A percentile compares a stretch with the other conserved stretches of the same genome.
Evolutionary conservation across 1,140 invertebrate species (phyloP).

Genomic region (Zaprionus capensis): DNA sequence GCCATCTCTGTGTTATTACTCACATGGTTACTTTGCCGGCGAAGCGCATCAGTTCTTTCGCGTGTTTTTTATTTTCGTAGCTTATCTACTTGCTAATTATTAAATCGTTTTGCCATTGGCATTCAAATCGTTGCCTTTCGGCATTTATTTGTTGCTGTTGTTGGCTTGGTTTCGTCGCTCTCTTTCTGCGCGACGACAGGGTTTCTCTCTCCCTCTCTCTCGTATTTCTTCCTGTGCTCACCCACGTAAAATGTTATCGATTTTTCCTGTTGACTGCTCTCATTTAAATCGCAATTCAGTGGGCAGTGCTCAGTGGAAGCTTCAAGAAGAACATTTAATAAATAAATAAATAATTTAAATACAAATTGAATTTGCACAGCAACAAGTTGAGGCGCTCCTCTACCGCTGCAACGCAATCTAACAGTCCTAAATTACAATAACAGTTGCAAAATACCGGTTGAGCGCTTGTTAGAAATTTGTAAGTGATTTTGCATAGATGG

Average conservation of each 20-base stretch:
- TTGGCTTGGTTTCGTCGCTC: slow-evolving; percentile 5
- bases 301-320: slow-evolving; percentile 32
- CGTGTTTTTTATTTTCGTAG: slow-evolving; percentile 13
- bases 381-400: slow-evolving; percentile 10
- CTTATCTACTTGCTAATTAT: slow-evolving; percentile 35
- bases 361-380: slow-evolving; percentile 7
- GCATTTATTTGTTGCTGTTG: slow-evolving; percentile 1
- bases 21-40: slow-evolving; percentile 6
- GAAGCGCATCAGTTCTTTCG: slow-evolving; percentile 25
- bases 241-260: slow-evolving; percentile 58
- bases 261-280: slow-evolving; percentile 62
- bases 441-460: slow-evolving; percentile 36
- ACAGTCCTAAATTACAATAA: slow-evolving; percentile 12
- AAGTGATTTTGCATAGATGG: slow-evolving; percentile 15
- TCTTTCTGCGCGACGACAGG: not conserved
- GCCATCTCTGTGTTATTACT: slow-evolving; percentile 11
- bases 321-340: slow-evolving; percentile 19
- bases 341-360: slow-evolving; percentile 19
- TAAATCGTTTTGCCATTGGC: slow-evolving; percentile 36
- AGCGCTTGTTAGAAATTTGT: slow-evolving; percentile 23
- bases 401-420: slow-evolving; percentile 20
- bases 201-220: slow-evolving; percentile 16
- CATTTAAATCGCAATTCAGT: slow-evolving; percentile 31
- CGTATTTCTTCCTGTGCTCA: slow-evolving; percentile 27
- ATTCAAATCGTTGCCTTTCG: slow-evolving; percentile 32